Percentiles rank a stretch among this genome's conserved stretches.
Conservation (phyloP, 2,113 vertebrate genomes). For the Gasterosteus aculeatus region DNA sequence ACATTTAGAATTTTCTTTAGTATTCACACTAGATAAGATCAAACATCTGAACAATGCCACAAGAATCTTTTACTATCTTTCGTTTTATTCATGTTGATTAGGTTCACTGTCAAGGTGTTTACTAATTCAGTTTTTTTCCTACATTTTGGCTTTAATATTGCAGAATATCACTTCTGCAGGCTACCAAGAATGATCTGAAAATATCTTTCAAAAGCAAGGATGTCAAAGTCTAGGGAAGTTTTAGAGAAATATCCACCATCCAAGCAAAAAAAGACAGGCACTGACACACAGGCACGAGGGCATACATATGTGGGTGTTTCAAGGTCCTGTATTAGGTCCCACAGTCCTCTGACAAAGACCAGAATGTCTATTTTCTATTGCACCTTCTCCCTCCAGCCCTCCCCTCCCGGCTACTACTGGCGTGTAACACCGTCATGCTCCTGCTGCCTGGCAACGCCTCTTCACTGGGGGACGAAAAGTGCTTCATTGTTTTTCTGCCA, state of each 20-base stretch:
- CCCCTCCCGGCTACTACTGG: slow-evolving; percentile 30
- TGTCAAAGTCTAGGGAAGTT: slow-evolving; percentile 29
- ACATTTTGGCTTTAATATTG: not conserved
- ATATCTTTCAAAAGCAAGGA: slow-evolving; percentile 38
- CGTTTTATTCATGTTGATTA: not conserved
- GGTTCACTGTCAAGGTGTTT: not conserved
- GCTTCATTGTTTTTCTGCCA: slow-evolving; percentile 73
- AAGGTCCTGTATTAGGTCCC: slow-evolving; percentile 4
- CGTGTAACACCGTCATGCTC: slow-evolving; percentile 48
- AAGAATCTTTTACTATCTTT: not conserved
- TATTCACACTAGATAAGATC: not conserved
- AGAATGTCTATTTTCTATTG: slow-evolving; percentile 1
- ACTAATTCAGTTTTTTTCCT: not conserved
- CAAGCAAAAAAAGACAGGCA: slow-evolving; percentile 8
- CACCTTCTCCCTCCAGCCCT: not conserved
- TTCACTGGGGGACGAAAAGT: slow-evolving; percentile 68
- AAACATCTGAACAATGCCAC: not conserved
- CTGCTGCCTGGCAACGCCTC: slow-evolving; percentile 77
- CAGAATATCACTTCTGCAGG: not conserved
- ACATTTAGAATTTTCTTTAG: not conserved
- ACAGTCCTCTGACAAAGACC: not conserved
- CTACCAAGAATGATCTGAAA: not conserved
- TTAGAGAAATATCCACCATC: not conserved
- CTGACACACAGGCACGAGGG: not conserved
- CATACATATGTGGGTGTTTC: not conserved